Evolutionary conservation across 2,888 invertebrate species (phyloP).

Genomic region (Callosobruchus maculatus): DNA sequence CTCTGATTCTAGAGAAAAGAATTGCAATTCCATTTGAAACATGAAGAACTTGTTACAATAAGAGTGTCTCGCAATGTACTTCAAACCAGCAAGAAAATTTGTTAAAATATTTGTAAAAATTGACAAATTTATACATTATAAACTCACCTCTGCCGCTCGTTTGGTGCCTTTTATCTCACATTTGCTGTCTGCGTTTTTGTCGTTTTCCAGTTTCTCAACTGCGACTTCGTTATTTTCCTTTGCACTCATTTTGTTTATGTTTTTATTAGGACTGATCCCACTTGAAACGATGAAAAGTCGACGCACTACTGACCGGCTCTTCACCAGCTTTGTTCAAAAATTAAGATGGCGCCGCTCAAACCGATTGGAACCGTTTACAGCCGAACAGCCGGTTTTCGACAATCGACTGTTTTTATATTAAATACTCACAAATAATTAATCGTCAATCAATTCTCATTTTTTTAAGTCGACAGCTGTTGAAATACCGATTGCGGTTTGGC

Average conservation of each 20-base stretch:
- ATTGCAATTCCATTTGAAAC: neutral
- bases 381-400: constrained; percentile 43
- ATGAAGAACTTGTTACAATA: neutral
- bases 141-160: constrained; percentile 81
- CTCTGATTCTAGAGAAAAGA: neutral
- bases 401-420: constrained; percentile 27
- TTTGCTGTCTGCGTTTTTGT: constrained; percentile 73
- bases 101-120: neutral
- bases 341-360: constrained; percentile 76
- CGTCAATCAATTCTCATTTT: constrained; percentile 23
- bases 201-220: constrained; percentile 77
- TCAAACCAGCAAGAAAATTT: neutral
- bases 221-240: constrained; percentile 85
- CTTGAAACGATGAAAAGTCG: constrained; percentile 54
- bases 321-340: constrained; percentile 73
- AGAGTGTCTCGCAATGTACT: neutral
- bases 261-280: constrained; percentile 26
- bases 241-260: constrained; percentile 66
- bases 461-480: constrained; percentile 8
- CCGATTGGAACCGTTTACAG: constrained; percentile 50
- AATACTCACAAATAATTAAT: constrained; percentile 18
- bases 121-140: neutral
- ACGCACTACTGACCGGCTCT: constrained; percentile 68
- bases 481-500: constrained; percentile 6
- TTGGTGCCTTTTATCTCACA: constrained; percentile 83